Evolutionary conservation across 2,113 vertebrate genomes (phyloP).

Genomic region (Gallinago media): DNA sequence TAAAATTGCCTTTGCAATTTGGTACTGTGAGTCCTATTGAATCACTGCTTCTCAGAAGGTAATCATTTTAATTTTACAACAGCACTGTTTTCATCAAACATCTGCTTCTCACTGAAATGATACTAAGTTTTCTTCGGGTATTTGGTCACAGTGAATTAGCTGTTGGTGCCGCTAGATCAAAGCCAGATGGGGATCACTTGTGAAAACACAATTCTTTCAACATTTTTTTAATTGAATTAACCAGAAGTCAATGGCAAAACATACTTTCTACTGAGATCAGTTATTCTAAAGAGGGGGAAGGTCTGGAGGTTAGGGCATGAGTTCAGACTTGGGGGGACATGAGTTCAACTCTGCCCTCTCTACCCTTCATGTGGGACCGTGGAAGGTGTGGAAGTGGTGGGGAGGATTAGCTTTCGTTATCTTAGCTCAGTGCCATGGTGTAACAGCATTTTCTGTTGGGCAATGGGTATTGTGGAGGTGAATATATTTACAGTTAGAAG

Average conservation of each 20-base stretch:
- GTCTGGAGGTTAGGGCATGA: neutral
- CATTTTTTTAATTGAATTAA: conserved; percentile 3
- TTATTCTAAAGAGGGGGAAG: neutral
- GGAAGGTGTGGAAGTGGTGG: accelerated
- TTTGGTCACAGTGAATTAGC: neutral
- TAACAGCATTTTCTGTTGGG: neutral
- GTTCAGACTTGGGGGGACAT: neutral
- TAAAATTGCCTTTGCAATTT: neutral
- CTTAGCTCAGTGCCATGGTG: accelerated
- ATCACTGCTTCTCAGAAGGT: neutral
- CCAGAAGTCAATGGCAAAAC: neutral
- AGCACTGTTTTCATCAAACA: neutral
- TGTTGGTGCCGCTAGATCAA: neutral
- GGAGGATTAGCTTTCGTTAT: neutral
- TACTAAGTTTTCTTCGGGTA: neutral
- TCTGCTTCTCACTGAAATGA: neutral
- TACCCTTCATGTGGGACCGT: neutral
- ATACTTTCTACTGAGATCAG: neutral
- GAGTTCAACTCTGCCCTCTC: neutral
- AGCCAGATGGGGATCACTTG: conserved; percentile 25
- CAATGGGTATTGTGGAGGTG: neutral
- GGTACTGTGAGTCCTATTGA: neutral
- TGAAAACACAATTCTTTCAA: conserved; percentile 9
- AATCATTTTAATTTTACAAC: neutral
- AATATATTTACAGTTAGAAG: neutral